phyloP scores from a whole-genome alignment of 2,797 vertebrate genomes.

The Poecilia picta region DNA sequence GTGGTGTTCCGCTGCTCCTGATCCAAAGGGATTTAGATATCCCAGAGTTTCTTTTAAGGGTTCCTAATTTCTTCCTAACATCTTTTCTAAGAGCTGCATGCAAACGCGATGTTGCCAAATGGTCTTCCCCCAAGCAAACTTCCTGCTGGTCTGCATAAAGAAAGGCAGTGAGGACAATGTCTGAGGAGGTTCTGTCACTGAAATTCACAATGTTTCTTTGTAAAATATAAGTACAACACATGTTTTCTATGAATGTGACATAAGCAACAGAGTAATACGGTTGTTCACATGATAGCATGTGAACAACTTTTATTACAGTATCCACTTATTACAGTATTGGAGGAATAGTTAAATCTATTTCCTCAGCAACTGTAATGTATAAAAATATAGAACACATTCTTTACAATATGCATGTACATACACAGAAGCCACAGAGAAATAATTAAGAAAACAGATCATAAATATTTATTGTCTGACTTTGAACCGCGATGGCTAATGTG shows the following conservation, averaged over 20 bases:
- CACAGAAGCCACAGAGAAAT: too few relatives aligned
- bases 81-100: background rate
- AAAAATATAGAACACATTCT: too few relatives aligned
- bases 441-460: too few relatives aligned
- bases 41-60: background rate
- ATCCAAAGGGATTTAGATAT: background rate
- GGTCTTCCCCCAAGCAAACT: background rate
- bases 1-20: background rate
- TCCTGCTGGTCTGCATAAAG: background rate
- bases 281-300: too few relatives aligned
- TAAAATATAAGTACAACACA: background rate
- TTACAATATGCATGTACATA: too few relatives aligned
- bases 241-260: background rate
- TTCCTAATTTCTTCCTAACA: background rate
- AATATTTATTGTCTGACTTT: too few relatives aligned
- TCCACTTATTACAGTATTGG: too few relatives aligned
- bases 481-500: background rate
- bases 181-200: background rate
- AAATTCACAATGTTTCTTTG: background rate
- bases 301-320: too few relatives aligned
- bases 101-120: background rate
- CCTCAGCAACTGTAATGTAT: too few relatives aligned
- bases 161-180: background rate
- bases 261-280: background rate
- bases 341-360: too few relatives aligned